These are phyloP conservation scores for Pseudanteris insignis DNA, from an alignment of 2,888 invertebrate species.

Conservation along the genomic window DNA sequence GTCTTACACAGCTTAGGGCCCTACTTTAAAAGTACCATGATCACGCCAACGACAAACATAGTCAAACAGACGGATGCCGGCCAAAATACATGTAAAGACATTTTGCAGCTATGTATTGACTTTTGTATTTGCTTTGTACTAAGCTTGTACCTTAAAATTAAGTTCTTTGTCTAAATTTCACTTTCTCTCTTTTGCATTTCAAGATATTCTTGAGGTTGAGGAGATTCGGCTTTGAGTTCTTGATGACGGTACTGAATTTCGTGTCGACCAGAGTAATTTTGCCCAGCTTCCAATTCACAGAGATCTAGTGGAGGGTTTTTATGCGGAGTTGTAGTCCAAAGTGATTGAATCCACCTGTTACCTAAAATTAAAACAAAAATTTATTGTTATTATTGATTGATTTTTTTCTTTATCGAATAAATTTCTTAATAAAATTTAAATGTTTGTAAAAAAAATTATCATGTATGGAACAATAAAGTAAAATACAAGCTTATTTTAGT, in stretches of 20 bases:
- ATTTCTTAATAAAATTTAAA: too few species aligned
- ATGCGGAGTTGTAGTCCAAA: conserved; percentile 86
- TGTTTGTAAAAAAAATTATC: too few species aligned
- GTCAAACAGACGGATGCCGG: conserved; percentile 80
- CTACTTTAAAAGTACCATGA: conserved; percentile 79
- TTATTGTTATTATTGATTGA: too few species aligned
- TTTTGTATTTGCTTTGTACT: conserved; percentile 6
- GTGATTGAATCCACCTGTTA: conserved; percentile 83
- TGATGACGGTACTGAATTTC: conserved; percentile 58
- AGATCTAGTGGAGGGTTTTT: conserved; percentile 84
- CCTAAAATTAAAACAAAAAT: conserved; percentile 68
- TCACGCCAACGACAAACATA: conserved; percentile 78
- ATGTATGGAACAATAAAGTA: too few species aligned
- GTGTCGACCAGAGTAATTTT: conserved; percentile 48
- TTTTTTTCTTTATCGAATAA: too few species aligned
- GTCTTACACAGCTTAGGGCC: conserved; percentile 78
- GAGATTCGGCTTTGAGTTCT: conserved; percentile 53
- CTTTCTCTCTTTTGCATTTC: conserved; percentile 83
- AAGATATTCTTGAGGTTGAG: conserved; percentile 67
- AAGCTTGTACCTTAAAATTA: conserved; percentile 7
- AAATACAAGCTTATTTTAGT: too few species aligned
- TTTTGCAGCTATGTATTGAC: conserved; percentile 51
- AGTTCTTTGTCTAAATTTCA: conserved; percentile 72
- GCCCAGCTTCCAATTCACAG: conserved; percentile 71
- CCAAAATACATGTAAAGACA: conserved; percentile 80